A percentile compares a stretch with the other conserved stretches of the same genome.
Evolutionary conservation across 2,797 vertebrate genomes (phyloP).

Genomic region (Miichthys miiuy): DNA sequence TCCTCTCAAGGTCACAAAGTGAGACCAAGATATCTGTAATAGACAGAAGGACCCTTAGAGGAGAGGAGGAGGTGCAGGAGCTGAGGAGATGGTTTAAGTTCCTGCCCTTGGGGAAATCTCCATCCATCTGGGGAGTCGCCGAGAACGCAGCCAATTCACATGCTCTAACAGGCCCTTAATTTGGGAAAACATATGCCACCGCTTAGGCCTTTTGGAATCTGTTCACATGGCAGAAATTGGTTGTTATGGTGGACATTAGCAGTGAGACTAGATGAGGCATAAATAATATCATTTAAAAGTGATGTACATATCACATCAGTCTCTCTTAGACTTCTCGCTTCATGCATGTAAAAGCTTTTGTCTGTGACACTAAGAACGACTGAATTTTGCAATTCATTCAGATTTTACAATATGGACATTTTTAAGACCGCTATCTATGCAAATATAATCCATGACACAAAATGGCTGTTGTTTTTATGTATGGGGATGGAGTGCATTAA

Average conservation of each 20-base stretch:
- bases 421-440: conserved; percentile 21
- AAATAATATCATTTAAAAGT: conserved; percentile 43
- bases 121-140: conserved; percentile 73
- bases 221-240: conserved; percentile 58
- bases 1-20: conserved; percentile 74
- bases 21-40: conserved; percentile 56
- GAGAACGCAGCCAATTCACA: conserved; percentile 70
- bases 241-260: conserved; percentile 67
- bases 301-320: conserved; percentile 23
- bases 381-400: conserved; percentile 10
- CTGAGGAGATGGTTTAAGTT: conserved; percentile 66
- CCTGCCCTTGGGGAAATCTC: conserved; percentile 74
- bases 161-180: conserved; percentile 72
- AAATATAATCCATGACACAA: conserved; percentile 31
- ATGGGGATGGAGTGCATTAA: conserved; percentile 14
- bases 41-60: conserved; percentile 57
- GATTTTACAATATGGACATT: conserved; percentile 23
- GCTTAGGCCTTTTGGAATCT: conserved; percentile 69
- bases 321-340: background rate
- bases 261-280: conserved; percentile 49
- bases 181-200: conserved; percentile 77
- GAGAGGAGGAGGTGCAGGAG: conserved; percentile 52
- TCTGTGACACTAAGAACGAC: conserved; percentile 11
- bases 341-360: background rate
- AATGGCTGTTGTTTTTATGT: conserved; percentile 22